These are phyloP conservation scores for Rhogogaster chlorosoma DNA, from an alignment of 2,888 invertebrate genomes.

Conservation along the genomic window DNA sequence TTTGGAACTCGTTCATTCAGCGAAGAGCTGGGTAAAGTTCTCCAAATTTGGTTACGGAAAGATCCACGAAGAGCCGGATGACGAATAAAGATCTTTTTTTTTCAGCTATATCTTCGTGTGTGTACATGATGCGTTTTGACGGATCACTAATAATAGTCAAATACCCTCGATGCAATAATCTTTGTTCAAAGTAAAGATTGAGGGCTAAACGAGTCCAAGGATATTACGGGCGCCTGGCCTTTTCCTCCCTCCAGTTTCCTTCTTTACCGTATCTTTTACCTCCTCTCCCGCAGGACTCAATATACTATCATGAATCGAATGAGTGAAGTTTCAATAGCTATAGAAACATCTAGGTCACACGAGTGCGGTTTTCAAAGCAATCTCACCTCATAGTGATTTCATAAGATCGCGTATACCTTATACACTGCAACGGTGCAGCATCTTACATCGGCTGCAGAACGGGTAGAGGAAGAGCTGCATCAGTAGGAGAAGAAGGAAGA, in stretches of 20 bases:
- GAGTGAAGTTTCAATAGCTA: slow-evolving; percentile 13
- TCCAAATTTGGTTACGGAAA: slow-evolving; percentile 19
- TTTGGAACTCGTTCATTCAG: neutral
- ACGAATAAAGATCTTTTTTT: neutral
- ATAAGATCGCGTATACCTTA: slow-evolving; percentile 16
- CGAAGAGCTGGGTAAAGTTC: neutral
- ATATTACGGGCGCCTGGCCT: slow-evolving; percentile 24
- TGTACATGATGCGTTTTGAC: neutral
- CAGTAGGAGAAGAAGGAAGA: slow-evolving; percentile 53
- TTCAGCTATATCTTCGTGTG: neutral
- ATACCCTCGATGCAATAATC: neutral
- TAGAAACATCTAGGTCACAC: slow-evolving; percentile 29
- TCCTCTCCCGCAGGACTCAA: slow-evolving; percentile 18
- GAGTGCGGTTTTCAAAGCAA: slow-evolving; percentile 32
- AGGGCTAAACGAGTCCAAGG: slow-evolving; percentile 34
- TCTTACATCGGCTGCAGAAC: slow-evolving; percentile 39
- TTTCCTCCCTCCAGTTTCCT: neutral
- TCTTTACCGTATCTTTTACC: neutral
- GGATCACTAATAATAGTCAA: neutral
- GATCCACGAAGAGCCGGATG: neutral
- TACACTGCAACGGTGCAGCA: neutral
- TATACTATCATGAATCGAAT: neutral
- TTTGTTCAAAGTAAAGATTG: neutral
- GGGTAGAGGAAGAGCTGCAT: slow-evolving; percentile 56
- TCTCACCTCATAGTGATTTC: slow-evolving; percentile 26